A percentile compares a stretch with the other conserved stretches of the same genome.
Conservation (phyloP, 2,113 vertebrate genomes). For the Leucopsar rothschildi region DNA sequence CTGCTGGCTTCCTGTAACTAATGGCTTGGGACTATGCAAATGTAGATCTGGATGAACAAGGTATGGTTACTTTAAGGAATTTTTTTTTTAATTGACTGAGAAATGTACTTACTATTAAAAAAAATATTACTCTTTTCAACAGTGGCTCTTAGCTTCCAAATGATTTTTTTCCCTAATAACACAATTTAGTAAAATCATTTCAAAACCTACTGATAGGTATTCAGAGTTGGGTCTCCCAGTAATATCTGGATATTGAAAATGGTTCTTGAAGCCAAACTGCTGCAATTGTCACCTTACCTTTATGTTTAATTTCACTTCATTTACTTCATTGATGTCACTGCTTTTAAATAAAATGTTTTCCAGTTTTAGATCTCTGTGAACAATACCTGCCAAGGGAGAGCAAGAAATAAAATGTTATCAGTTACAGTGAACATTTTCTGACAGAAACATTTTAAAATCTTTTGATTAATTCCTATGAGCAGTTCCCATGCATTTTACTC, state of each 20-base stretch:
- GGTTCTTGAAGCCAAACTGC: neutral
- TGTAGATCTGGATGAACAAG: neutral
- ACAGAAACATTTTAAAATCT: slow-evolving; percentile 30
- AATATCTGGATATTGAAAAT: slow-evolving; percentile 39
- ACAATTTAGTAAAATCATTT: slow-evolving; percentile 28
- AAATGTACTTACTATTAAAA: neutral
- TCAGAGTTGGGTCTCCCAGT: slow-evolving; percentile 1
- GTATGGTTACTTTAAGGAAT: neutral
- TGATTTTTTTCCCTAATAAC: slow-evolving; percentile 29
- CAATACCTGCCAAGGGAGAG: slow-evolving; percentile 77
- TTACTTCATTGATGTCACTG: slow-evolving; percentile 67
- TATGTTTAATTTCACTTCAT: slow-evolving; percentile 80
- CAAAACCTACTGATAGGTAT: slow-evolving; percentile 49
- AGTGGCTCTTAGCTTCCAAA: slow-evolving; percentile 28
- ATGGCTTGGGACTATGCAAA: slow-evolving; percentile 34
- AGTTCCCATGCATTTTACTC: neutral
- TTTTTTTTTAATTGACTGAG: neutral
- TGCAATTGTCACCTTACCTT: slow-evolving; percentile 75
- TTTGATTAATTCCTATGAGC: slow-evolving; percentile 23
- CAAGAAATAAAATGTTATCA: slow-evolving; percentile 29
- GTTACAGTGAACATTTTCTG: slow-evolving; percentile 14
- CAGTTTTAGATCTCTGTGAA: slow-evolving; percentile 85
- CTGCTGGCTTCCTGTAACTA: slow-evolving; percentile 51
- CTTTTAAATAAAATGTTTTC: slow-evolving; percentile 92
- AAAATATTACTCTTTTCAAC: neutral